Base-by-base conservation (phyloP, 2,888 invertebrate genomes). In the Drosophila picticornis region DNA sequence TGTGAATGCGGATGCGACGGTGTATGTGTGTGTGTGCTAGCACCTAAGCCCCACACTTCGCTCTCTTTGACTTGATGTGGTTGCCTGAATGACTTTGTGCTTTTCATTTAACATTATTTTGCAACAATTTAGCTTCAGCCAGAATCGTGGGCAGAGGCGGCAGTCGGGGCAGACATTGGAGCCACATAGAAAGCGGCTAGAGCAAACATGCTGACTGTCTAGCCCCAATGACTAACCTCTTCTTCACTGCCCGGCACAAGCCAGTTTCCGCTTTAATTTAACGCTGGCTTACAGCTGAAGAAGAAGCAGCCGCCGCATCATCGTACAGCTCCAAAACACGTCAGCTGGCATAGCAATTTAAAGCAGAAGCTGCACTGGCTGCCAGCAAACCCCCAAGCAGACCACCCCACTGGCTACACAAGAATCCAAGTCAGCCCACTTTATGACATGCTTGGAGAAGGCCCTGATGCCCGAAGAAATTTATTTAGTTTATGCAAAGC, bases 31-130 rank as follows among this genome's bases (percentile, higher is more conserved):
- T 63, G 56, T 52, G 51, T 36, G 38, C 22, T 56, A 52, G 38
- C 50, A 36, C 36, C 55, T 53, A 29, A 10, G 7, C 48, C 29
- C 29, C n/a, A 0, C 51, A 11, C 11, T 29, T 10, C 22, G 25
- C 38, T 1, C 27, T n/a, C 34, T 11, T 55, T 31, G 27, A 16
- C 66, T 57, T 40, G 56, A 59, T 60, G 61, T 57, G 59, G 62
- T 66, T 72, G 79, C 55, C 66, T 66, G 71, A 79, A 90, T 90
- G 90, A 91, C 86, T 88, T 78, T 84, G 84, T 87, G 91, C 88
- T 91, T 91, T 91, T 91, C 87, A 88, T 87, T 84, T 81, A 83
- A 79, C 79, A 84, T 91, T 88, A 91, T 89, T 89, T 83, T 79
- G 85, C 91, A 90, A 86, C 80, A 90, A 76, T 85, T 85, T 80